Base-by-base conservation (phyloP, 2,113 vertebrate genomes). In the Engystomops pustulosus region DNA sequence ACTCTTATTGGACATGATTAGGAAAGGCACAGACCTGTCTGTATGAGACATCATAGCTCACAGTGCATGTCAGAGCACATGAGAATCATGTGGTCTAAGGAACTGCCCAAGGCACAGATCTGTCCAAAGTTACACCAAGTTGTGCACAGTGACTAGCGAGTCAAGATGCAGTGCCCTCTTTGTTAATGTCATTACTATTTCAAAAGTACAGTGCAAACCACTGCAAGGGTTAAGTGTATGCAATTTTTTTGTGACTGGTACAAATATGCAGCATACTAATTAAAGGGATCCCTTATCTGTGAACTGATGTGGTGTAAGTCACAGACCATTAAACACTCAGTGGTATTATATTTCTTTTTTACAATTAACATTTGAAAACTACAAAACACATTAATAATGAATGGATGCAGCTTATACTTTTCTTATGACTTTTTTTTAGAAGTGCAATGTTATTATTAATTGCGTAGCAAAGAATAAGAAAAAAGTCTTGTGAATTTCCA, bases 281-380 rank as follows among this genome's bases (percentile, higher is more conserved):
- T 81, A 71, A 70, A 71, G 67, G 55, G 79, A 53, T 81, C 32
- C 67, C 36, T 34, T 70, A 68, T 69, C 27, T 47, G 41, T 55
- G 55, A 70, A 81, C 45, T 71, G 67, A 81, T 81, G 11, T 30
- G 11, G 32, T 81, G 49, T 70, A 71, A 81, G 79, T 81, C 65
- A 81, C 79, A 81, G 45, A 81, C 71, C 79, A 81, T 81, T 81
- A 81, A 65, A 53, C 79, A 55, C 67, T 34, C 67, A 27, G 44
- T 81, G 79, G 65, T 81, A 81, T 81, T 81, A 81, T 70, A 81
- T 81, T 81, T 81, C 67, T 81, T 81, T 70, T 12, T 81, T 81
- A 55, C 79, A 81, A 81, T 81, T 81, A 81, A 71, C 79, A 81
- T 81, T 80, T 81, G 32, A 38, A 81, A 81, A 70, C 45, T 71